Conservation (phyloP, 2,888 invertebrate species). For the Cephus spinipes region DNA sequence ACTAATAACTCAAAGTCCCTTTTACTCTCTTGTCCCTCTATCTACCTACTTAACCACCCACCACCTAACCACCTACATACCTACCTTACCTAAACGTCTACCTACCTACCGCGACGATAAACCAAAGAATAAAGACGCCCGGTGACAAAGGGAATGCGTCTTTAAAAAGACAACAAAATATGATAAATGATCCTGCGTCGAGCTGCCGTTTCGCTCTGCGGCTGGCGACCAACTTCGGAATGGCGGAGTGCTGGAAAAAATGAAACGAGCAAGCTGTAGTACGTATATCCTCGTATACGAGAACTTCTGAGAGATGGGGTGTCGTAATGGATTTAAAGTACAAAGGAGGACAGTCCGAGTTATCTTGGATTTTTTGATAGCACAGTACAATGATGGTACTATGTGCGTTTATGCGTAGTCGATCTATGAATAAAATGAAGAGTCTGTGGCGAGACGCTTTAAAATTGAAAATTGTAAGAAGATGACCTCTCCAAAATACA, state of each 20-base stretch:
- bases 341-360: neutral
- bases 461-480: neutral
- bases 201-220: slow-evolving; percentile 29
- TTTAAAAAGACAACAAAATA: slow-evolving; percentile 54
- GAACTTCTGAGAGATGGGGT: neutral
- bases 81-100: slow-evolving; percentile 25
- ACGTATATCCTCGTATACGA: neutral
- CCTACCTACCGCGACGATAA: slow-evolving; percentile 57
- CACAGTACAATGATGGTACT: neutral
- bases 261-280: slow-evolving; percentile 5
- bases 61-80: slow-evolving; percentile 35
- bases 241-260: slow-evolving; percentile 4
- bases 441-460: neutral
- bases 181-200: slow-evolving; percentile 56
- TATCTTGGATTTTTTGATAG: neutral
- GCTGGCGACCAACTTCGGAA: slow-evolving; percentile 5
- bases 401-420: neutral
- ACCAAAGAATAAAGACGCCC: slow-evolving; percentile 50
- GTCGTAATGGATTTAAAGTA: neutral
- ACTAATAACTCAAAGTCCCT: neutral
- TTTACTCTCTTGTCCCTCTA: neutral
- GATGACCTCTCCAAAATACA: neutral
- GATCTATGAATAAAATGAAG: neutral
- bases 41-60: neutral
- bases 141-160: slow-evolving; percentile 55